Base-by-base conservation (phyloP, 2,113 vertebrate species). In the Misgurnus mizolepis region DNA sequence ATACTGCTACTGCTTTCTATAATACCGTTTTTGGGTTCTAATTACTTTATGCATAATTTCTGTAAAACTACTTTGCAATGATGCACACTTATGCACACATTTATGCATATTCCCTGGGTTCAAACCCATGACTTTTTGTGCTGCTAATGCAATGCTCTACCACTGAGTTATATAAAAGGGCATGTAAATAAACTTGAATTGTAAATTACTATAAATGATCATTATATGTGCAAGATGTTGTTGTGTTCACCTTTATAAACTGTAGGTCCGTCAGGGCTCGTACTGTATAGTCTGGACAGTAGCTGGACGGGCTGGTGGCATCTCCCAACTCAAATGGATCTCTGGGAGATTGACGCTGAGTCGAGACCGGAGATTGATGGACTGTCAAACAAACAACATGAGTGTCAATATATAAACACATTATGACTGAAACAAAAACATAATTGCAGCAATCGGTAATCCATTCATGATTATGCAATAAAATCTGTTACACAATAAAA, bases 221-320 rank as follows among this genome's bases (percentile, higher is more conserved):
- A 34, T 34, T 34, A 34, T 34, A 34, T 34, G 27, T 34, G 27
- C 27, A 34, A 34, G 27, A 34, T 34, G 27, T 34, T 34, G 27
- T 34, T 34, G 27, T 34, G 27, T 15, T 87, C 73, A 95, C 94
- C 92, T 95, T 94, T 82, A 97, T 93, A 81, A 96, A 90, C 91
- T 97, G 96, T 84, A 97, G 92, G 85, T 97, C 96, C 0, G 94
- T 95, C 40, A 97, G 94, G 3, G 96, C 96, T 83, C 95, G 90
- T 83, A 97, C 96, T 1, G 95, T 96, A 91, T 97, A 97, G 92
- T 97, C 96, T 0, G 96, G 96, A 87, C 95, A 95, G 55, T 97
- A 97, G 0, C 91, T 89, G 65, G 92, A 89, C 6, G 91, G 91
- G 84, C 90, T 90, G 22, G 92, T 78, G 1, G 91, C 90, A 0